phyloP scores from a whole-genome alignment of 92 coral and sea anemone species.

The Pocillopora grandis region DNA sequence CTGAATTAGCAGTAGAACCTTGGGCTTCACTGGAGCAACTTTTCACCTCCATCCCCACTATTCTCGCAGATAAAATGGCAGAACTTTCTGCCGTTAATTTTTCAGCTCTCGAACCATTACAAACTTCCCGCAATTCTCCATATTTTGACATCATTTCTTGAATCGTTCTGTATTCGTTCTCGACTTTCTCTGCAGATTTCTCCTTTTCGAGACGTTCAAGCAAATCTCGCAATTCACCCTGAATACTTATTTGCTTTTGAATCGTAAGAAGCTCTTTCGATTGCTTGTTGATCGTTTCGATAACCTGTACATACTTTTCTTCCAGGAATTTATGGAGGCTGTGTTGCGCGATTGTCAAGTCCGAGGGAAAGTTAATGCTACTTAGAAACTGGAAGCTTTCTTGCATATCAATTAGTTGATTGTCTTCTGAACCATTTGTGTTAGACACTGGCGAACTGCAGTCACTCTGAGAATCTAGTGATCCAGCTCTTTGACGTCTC shows the following conservation, averaged over 20 bases:
- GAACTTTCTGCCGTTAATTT: background rate
- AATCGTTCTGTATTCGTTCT: background rate
- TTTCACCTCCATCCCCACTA: background rate
- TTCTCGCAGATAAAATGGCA: background rate
- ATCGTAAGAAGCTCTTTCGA: background rate
- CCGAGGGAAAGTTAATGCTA: background rate
- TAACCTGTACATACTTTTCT: background rate
- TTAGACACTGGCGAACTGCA: background rate
- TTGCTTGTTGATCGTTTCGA: slow-evolving; percentile 14
- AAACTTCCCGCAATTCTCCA: slow-evolving; percentile 22
- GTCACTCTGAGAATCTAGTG: background rate
- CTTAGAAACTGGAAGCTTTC: slow-evolving; percentile 11
- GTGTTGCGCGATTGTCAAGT: slow-evolving; percentile 15
- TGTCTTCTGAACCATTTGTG: background rate
- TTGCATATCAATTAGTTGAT: slow-evolving; percentile 6
- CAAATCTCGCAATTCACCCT: slow-evolving; percentile 31
- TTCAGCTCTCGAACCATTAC: background rate
- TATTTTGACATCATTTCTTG: slow-evolving; percentile 1
- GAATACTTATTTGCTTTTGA: slow-evolving; percentile 27
- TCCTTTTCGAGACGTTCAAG: slow-evolving; percentile 17
- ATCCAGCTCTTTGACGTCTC: background rate
- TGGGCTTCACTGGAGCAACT: background rate
- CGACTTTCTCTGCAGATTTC: background rate
- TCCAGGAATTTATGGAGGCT: slow-evolving; percentile 4
- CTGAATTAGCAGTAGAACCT: background rate